Evolutionary conservation across 2,888 invertebrate species (phyloP), one percentile per base, ranked within the genome.

Genomic region (Cephus pygmeus): DNA sequence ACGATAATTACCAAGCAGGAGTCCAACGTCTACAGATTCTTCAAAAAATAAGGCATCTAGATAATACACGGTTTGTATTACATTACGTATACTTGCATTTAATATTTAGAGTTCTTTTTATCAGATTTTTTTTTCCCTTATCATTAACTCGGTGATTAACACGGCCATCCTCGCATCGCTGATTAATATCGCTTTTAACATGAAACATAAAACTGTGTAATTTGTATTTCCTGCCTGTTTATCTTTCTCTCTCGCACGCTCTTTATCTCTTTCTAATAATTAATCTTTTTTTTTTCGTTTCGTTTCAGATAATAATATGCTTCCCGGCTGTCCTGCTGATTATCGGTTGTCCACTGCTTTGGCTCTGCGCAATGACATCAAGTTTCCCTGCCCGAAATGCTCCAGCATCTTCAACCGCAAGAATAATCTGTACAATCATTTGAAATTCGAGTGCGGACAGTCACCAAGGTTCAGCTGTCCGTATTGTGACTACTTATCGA

Each of bases 391-490:
- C 76, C 87, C 87, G 11, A 87, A 86, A 30, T 90, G 91, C 77
- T 83, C 83, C 80, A 89, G 88, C 77, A 83, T 85, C 75, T 91
- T 87, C 84, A 87, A 86, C 69, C 87, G 88, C 71, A 88, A 88
- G 79, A 85, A 88, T 75, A 89, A 88, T 76, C 82, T 90, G 33
- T 86, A 87, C 77, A 89, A 88, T 73, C 91, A 91, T 79, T 85
- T 89, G 71, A 88, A 88, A 79, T 89, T 89, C 84, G 92, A 92
- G 80, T 91, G 92, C 78, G 91, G 90, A 12, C 90, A 91, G 82
- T 85, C 83, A 4, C 90, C 91, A 15, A 85, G 91, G 78, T 92
- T 92, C 81, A 88, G 87, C 79, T 92, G 92, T 80, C 90, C 91
- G 34, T 88, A 90, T 75, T 92, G 92, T 81, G 82, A 83, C 12